Percentiles rank a stretch among this genome's conserved stretches.
Conservation (phyloP, 2,797 vertebrate species). For the Allobates femoralis region DNA sequence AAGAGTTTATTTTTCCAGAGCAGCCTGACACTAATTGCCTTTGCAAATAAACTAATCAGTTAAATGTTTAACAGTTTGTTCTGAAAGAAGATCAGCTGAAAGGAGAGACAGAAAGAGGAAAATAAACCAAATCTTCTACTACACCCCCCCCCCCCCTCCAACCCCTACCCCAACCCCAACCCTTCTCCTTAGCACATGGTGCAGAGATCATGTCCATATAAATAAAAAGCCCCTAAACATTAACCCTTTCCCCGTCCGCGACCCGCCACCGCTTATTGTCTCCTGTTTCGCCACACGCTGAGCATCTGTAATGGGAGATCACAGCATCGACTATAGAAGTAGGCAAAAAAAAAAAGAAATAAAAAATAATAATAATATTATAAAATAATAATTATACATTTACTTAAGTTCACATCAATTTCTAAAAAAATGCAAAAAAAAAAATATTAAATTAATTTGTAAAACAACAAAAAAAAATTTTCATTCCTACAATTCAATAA, state of each 20-base stretch:
- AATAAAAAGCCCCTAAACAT: conserved; percentile 44
- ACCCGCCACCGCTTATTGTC: conserved; percentile 29
- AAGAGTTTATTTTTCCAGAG: conserved; percentile 67
- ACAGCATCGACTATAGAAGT: not conserved
- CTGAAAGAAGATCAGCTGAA: conserved; percentile 61
- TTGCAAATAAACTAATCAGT: conserved; percentile 67
- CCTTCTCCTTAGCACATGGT: conserved; percentile 33
- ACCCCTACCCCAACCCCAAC: not conserved
- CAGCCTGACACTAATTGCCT: conserved; percentile 66
- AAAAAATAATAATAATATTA: not conserved
- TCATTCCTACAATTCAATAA: not conserved
- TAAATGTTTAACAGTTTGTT: conserved; percentile 67
- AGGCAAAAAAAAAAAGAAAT: not conserved
- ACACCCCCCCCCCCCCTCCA: conserved; percentile 21
- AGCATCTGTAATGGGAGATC: conserved; percentile 13
- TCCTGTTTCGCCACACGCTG: conserved; percentile 1
- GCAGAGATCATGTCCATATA: conserved; percentile 37
- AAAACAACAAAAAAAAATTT: not conserved
- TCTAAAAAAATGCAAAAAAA: conserved; percentile 1
- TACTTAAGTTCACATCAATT: not conserved
- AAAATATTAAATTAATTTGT: not conserved
- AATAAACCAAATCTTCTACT: conserved; percentile 47
- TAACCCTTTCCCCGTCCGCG: conserved; percentile 48
- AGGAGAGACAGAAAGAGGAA: conserved; percentile 57
- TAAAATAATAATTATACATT: not conserved